Percentiles rank a stretch among this genome's conserved stretches.
phyloP scores from a whole-genome alignment of 2,113 vertebrate genomes.

The Pterocles burchelli region DNA sequence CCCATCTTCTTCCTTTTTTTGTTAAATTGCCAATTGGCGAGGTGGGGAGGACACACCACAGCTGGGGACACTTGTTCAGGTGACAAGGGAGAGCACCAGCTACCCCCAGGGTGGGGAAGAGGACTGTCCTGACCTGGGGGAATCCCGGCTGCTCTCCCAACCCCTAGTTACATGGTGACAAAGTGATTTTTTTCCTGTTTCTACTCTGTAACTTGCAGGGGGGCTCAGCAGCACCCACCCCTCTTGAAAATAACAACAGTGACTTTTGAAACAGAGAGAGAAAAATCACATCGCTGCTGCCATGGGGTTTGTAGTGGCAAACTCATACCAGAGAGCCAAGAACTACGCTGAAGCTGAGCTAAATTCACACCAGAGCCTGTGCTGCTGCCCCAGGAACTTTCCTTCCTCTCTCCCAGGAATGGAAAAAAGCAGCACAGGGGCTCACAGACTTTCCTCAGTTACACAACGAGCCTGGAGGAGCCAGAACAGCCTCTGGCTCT shows the following conservation, averaged over 20 bases:
- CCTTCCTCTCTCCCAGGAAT: neutral
- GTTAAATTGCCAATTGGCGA: neutral
- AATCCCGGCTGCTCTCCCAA: neutral
- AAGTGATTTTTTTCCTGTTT: neutral
- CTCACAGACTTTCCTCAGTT: fast-evolving
- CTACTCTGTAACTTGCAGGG: neutral
- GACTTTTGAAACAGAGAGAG: neutral
- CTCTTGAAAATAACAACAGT: neutral
- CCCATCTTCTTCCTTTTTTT: neutral
- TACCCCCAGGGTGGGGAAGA: neutral
- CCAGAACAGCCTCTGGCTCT: neutral
- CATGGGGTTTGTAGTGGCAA: neutral
- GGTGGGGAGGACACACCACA: too few relatives aligned
- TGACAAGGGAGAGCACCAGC: neutral
- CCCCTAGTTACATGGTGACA: too few relatives aligned
- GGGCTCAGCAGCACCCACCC: neutral
- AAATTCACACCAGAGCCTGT: neutral
- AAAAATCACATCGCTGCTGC: neutral
- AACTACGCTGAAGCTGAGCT: neutral
- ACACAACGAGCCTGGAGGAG: fast-evolving
- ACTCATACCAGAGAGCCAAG: neutral
- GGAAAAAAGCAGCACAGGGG: neutral
- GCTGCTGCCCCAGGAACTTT: neutral
- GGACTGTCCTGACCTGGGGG: fast-evolving
- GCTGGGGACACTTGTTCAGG: neutral